Evolutionary conservation across 1,140 invertebrate species (phyloP).

Genomic region (Lutraria rhynchaena): DNA sequence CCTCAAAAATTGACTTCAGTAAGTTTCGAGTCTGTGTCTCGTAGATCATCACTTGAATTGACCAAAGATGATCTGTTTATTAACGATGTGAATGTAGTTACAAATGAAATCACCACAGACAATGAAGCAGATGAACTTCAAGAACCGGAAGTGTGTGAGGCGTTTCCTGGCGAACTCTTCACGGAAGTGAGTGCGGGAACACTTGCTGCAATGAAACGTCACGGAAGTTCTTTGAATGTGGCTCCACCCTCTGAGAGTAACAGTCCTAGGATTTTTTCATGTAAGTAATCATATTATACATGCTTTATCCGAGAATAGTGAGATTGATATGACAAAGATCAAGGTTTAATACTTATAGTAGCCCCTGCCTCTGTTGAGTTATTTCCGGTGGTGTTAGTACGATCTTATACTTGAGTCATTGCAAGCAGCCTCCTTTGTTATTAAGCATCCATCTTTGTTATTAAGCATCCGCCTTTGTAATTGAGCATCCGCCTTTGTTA

Average conservation of each 20-base stretch:
- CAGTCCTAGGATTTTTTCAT: conserved; percentile 35
- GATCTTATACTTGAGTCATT: too few relatives aligned
- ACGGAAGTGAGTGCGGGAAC: conserved; percentile 53
- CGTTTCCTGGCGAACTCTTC: conserved; percentile 41
- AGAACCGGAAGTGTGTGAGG: conserved; percentile 19
- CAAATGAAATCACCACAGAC: neutral
- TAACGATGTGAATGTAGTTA: neutral
- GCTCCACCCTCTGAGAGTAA: conserved; percentile 37
- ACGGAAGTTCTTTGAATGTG: conserved; percentile 55
- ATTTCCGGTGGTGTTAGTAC: too few relatives aligned
- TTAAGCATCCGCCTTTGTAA: too few relatives aligned
- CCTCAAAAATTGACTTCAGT: conserved; percentile 44
- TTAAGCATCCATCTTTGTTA: too few relatives aligned
- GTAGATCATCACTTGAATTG: conserved; percentile 46
- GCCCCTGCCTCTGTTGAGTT: too few relatives aligned
- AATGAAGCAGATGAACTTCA: conserved; percentile 1
- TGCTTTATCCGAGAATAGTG: too few relatives aligned
- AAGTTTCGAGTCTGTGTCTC: conserved; percentile 29
- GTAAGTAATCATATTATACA: conserved; percentile 4
- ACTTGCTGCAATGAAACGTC: conserved; percentile 47
- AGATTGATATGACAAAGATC: too few relatives aligned
- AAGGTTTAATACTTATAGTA: too few relatives aligned
- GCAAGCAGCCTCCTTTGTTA: too few relatives aligned
- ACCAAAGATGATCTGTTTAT: conserved; percentile 47
- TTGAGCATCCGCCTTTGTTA: too few relatives aligned